Base-by-base conservation (phyloP, 2,797 vertebrate species). In the Philypnodon macrostomus region DNA sequence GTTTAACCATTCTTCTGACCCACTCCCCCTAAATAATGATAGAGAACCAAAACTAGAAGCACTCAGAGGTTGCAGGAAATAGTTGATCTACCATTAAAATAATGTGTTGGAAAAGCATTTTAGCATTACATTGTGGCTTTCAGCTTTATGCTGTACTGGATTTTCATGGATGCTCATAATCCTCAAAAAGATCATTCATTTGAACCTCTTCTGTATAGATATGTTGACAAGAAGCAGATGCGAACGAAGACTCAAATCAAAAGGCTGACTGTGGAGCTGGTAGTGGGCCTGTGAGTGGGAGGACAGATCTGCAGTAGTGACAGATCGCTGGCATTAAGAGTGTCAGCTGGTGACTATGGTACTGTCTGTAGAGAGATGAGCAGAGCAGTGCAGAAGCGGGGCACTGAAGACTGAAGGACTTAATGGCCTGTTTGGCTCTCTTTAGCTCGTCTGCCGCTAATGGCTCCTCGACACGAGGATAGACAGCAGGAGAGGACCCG, bases 281-380 rank as follows among this genome's bases (percentile, higher is more conserved):
- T 47, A 21, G 45, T 64, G 61, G 50, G 62, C 64, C 47, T 70
- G 56, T 75, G 77, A 70, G 83, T 85, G 85, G 87, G 87, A 84
- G 87, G 88, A 87, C 80, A 87, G 73, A 65, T 76, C 75, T 70
- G 53, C 63, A 64, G 61, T 86, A 69, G 79, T 93, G 89, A 91
- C 88, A 83, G 87, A 91, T 91, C 85, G 78, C 85, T 90, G 91
- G 91, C 91, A 90, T 92, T 93, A 92, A 87, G 87, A 77, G 86
- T 87, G 87, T 91, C 90, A 92, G 91, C 92, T 94, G 91, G 87
- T 84, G 85, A 86, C 86, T 86, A 83, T 86, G 81, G 84, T 84
- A 84, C 88, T 84, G 85, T 81, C 74, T 75, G 83, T 85, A 89
- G 85, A 86, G 90, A 87, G 84, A 87, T 90, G 75, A 81, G 88